These are phyloP conservation scores for Drosophila malerkotliana DNA, from an alignment of 1,140 invertebrate species.

Conservation along the genomic window DNA sequence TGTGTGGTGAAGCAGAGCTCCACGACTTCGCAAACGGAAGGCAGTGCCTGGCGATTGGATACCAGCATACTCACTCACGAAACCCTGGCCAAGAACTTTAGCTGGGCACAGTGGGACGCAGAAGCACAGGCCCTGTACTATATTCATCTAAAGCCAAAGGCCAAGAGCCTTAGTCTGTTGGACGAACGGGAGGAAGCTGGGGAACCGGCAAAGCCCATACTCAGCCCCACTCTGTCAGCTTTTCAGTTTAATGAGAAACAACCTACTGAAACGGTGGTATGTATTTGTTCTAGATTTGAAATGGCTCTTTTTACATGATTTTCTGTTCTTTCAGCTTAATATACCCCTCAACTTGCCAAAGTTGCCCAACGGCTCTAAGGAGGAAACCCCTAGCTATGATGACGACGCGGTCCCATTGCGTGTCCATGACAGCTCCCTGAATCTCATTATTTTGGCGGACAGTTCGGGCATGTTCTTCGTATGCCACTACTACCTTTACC, in stretches of 20 bases:
- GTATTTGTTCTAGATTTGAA: constrained; percentile 28
- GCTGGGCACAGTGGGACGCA: constrained; percentile 93
- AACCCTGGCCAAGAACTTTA: constrained; percentile 89
- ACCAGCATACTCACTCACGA: constrained; percentile 86
- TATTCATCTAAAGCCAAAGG: constrained; percentile 89
- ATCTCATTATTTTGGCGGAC: constrained; percentile 90
- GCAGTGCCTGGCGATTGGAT: constrained; percentile 84
- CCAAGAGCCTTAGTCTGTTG: constrained; percentile 86
- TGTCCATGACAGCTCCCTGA: constrained; percentile 91
- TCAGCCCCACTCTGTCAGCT: constrained; percentile 89
- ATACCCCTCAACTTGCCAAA: constrained; percentile 92
- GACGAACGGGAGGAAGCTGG: constrained; percentile 85
- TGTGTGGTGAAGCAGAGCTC: constrained; percentile 69
- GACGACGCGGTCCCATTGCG: constrained; percentile 91
- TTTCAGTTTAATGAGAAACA: constrained; percentile 93
- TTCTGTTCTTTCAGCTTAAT: constrained; percentile 87
- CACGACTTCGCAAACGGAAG: constrained; percentile 64
- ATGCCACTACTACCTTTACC: constrained; percentile 93
- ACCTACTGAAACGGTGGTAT: constrained; percentile 93
- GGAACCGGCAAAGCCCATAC: constrained; percentile 36
- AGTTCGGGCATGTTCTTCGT: constrained; percentile 90
- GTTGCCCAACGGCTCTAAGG: constrained; percentile 85
- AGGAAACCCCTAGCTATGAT: constrained; percentile 87
- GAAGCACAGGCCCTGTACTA: constrained; percentile 89
- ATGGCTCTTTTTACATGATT: no score